Evolutionary conservation across 2,888 invertebrate genomes (phyloP).

Genomic region (Linyphia triangularis): DNA sequence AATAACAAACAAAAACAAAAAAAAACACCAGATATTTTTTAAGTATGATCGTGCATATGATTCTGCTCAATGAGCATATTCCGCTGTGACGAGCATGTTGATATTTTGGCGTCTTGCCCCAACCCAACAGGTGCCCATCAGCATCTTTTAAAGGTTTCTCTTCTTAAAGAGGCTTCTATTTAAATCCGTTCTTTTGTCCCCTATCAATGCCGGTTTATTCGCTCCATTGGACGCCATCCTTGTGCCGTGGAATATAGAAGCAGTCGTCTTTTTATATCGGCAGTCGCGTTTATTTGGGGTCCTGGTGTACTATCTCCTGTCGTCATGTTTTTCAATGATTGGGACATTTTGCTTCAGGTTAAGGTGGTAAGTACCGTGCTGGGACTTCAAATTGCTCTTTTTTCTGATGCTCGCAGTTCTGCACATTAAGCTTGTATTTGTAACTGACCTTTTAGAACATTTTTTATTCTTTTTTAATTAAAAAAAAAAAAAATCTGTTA

Average conservation of each 20-base stretch:
- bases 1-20: neutral
- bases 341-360: slow-evolving; percentile 29
- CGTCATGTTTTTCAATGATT: slow-evolving; percentile 16
- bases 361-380: slow-evolving; percentile 40
- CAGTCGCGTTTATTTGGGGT: neutral
- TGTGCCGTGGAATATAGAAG: neutral
- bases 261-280: neutral
- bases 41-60: slow-evolving; percentile 5
- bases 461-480: no score
- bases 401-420: neutral
- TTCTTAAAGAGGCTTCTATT: slow-evolving; percentile 45
- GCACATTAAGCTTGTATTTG: no score
- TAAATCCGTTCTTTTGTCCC: neutral
- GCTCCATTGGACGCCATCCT: neutral
- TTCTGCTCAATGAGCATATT: neutral
- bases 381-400: slow-evolving; percentile 92
- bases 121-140: neutral
- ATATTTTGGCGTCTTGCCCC: slow-evolving; percentile 33
- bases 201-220: neutral
- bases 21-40: neutral
- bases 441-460: no score
- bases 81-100: neutral
- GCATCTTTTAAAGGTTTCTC: neutral
- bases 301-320: neutral
- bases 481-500: no score